Conservation (phyloP, 2,888 invertebrate species). For the Sinelater perroti region DNA sequence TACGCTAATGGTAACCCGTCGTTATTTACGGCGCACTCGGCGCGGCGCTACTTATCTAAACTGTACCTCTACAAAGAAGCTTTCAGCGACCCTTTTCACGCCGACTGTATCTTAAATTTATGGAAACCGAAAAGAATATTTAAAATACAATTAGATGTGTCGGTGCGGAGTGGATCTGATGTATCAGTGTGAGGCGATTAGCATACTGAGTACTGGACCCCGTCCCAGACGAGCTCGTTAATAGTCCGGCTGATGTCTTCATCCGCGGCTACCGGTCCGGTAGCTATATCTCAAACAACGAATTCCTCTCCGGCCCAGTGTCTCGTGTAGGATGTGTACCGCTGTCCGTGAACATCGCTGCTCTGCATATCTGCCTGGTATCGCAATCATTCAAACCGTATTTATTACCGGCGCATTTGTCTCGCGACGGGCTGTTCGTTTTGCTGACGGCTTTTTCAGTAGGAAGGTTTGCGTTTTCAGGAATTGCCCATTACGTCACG, state of each 20-base stretch:
- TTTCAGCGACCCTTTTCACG: constrained; percentile 2
- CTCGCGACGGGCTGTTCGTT: constrained; percentile 10
- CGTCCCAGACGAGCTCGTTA: constrained; percentile 47
- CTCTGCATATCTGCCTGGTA: constrained; percentile 50
- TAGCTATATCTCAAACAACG: constrained; percentile 55
- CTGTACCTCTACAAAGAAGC: neutral
- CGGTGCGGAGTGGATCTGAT: constrained; percentile 34
- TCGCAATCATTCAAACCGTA: constrained; percentile 37
- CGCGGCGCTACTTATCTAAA: too few relatives aligned
- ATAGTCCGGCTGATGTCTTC: constrained; percentile 53
- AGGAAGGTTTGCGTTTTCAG: neutral
- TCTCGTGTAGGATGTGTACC: constrained; percentile 51
- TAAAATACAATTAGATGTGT: constrained; percentile 42
- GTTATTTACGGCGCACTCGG: too few relatives aligned
- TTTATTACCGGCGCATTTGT: constrained; percentile 33
- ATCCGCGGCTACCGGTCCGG: constrained; percentile 54
- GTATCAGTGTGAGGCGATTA: constrained; percentile 44
- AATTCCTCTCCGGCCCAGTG: constrained; percentile 50
- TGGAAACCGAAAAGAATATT: constrained; percentile 33
- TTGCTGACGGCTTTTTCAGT: constrained; percentile 1
- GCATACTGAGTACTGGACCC: constrained; percentile 48
- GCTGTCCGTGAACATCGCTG: constrained; percentile 47
- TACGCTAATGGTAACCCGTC: too few relatives aligned
- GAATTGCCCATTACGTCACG: too few relatives aligned
- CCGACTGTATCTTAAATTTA: constrained; percentile 31